Conservation (phyloP, 2,113 vertebrate genomes). For the Labeo rohita region DNA sequence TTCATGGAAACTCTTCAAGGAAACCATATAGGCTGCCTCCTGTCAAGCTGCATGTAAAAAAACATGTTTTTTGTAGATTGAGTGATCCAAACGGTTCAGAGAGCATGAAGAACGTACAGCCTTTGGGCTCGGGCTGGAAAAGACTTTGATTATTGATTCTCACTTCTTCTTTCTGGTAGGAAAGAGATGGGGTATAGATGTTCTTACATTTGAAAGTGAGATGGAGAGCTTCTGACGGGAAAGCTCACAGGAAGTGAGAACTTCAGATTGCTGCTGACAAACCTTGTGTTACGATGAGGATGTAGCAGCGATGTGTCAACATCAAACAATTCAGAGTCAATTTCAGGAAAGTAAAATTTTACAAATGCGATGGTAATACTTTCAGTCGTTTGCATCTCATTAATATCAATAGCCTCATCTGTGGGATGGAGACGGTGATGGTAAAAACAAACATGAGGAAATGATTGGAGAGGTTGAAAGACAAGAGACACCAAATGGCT, state of each 20-base stretch:
- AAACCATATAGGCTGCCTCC: background rate
- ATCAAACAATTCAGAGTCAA: constrained; percentile 7
- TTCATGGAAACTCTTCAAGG: background rate
- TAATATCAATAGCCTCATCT: constrained; percentile 40
- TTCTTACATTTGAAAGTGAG: constrained; percentile 17
- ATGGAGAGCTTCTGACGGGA: background rate
- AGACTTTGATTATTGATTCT: constrained; percentile 52
- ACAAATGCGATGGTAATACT: constrained; percentile 28
- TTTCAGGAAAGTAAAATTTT: constrained; percentile 13
- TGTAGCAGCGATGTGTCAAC: background rate
- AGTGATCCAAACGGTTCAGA: constrained; percentile 23
- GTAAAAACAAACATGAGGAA: constrained; percentile 27
- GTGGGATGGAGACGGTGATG: constrained; percentile 11
- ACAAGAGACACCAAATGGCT: constrained; percentile 15
- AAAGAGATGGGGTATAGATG: constrained; percentile 30
- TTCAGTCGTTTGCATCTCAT: constrained; percentile 25
- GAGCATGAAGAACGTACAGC: constrained; percentile 6
- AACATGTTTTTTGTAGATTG: background rate
- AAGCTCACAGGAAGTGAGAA: constrained; percentile 2
- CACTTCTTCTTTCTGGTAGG: background rate
- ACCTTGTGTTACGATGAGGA: background rate
- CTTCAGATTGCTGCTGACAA: constrained; percentile 14
- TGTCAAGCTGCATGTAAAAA: constrained; percentile 23
- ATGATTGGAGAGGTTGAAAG: constrained; percentile 30
- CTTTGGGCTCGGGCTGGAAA: constrained; percentile 38